These are phyloP conservation scores for Erebia ligea DNA, from an alignment of 2,888 invertebrate genomes.

Conservation along the genomic window DNA sequence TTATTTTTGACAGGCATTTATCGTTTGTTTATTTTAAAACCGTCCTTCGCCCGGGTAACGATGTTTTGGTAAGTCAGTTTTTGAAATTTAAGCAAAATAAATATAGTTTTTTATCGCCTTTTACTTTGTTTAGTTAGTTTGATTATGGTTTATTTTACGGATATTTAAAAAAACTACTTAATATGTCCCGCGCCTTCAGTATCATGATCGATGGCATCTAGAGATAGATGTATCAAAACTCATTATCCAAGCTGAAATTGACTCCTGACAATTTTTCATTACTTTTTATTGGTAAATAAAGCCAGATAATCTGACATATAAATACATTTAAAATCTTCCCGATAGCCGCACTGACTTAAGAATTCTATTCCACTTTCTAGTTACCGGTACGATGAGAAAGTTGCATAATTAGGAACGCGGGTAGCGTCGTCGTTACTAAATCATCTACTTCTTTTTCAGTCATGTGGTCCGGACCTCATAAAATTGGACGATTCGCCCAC, in stretches of 20 bases:
- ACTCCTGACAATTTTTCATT: too few relatives aligned
- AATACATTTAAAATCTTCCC: not conserved
- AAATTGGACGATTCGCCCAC: slow-evolving; percentile 75
- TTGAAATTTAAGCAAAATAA: slow-evolving; percentile 3
- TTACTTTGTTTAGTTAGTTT: not conserved
- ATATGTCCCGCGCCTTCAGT: not conserved
- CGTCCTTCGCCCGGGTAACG: slow-evolving; percentile 35
- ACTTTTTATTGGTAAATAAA: not conserved
- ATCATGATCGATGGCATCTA: not conserved
- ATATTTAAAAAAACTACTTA: not conserved
- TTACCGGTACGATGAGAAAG: slow-evolving; percentile 32
- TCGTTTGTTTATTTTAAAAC: slow-evolving; percentile 27
- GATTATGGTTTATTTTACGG: not conserved
- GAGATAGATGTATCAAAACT: too few relatives aligned
- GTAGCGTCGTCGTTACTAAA: slow-evolving; percentile 49
- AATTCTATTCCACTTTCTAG: not conserved
- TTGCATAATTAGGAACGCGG: slow-evolving; percentile 33
- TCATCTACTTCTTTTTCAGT: slow-evolving; percentile 72
- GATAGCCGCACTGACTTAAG: not conserved
- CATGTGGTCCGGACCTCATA: slow-evolving; percentile 74
- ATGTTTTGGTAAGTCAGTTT: slow-evolving; percentile 44
- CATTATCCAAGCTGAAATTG: too few relatives aligned
- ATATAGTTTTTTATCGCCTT: not conserved
- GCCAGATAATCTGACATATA: not conserved
- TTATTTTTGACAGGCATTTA: slow-evolving; percentile 40